Evolutionary conservation across 2,113 vertebrate genomes (phyloP).

Genomic region (Piprites chloris): DNA sequence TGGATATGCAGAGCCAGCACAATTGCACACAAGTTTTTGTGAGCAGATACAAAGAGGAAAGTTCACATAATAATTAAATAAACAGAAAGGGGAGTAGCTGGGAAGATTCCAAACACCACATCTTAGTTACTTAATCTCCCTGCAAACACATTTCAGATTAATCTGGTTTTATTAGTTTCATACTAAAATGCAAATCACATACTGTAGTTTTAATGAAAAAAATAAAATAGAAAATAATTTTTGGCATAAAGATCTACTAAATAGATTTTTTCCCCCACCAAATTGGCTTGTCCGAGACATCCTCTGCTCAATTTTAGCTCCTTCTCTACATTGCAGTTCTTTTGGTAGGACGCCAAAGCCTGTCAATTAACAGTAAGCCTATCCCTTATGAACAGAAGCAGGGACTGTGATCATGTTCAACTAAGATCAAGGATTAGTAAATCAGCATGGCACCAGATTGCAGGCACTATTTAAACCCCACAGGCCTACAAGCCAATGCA

Average conservation of each 20-base stretch:
- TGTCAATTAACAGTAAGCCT: conserved; percentile 86
- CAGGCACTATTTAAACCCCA: conserved; percentile 78
- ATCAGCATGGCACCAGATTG: conserved; percentile 80
- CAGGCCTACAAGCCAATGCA: conserved; percentile 59
- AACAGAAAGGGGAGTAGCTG: neutral
- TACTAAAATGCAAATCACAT: conserved; percentile 39
- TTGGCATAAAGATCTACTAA: conserved; percentile 49
- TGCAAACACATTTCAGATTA: conserved; percentile 52
- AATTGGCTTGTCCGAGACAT: conserved; percentile 7
- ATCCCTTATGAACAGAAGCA: conserved; percentile 79
- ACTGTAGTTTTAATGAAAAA: conserved; percentile 26
- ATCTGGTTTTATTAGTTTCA: conserved; percentile 26
- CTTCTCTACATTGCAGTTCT: conserved; percentile 68
- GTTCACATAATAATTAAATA: conserved; percentile 41
- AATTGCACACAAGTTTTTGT: neutral
- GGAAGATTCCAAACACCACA: neutral
- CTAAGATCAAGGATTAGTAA: conserved; percentile 80
- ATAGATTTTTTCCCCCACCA: neutral
- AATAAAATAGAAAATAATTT: conserved; percentile 34
- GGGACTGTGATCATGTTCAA: conserved; percentile 82
- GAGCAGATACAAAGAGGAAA: neutral
- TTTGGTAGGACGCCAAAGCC: conserved; percentile 77
- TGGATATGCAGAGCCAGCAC: neutral
- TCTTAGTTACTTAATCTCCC: conserved; percentile 52
- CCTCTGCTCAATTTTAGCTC: conserved; percentile 51